phyloP scores from a whole-genome alignment of 1,140 invertebrate genomes.

The Cydia pomonella region DNA sequence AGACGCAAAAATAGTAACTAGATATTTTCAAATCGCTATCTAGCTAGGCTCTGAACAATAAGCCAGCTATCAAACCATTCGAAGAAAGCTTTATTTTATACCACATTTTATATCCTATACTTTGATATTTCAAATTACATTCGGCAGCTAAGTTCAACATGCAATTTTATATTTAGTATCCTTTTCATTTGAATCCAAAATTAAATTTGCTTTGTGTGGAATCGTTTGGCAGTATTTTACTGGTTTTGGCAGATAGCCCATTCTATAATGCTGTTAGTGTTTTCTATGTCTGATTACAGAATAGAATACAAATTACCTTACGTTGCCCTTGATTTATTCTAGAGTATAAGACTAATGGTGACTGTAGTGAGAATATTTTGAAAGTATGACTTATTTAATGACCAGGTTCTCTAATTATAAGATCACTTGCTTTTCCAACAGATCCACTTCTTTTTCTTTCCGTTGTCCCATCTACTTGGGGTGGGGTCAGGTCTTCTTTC shows the following conservation, averaged over 20 bases:
- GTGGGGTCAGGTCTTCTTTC: too few relatives aligned
- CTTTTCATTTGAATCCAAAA: not conserved
- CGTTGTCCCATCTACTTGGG: too few relatives aligned
- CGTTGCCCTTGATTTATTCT: not conserved
- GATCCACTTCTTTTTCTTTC: too few relatives aligned
- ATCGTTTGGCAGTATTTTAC: not conserved
- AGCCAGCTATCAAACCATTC: not conserved
- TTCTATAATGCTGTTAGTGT: not conserved
- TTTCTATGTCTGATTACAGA: conserved; percentile 9
- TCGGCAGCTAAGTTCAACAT: not conserved
- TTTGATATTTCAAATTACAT: not conserved
- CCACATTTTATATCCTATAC: not conserved
- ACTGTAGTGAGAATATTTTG: conserved; percentile 11
- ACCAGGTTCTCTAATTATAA: not conserved
- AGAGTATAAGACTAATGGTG: conserved; percentile 5
- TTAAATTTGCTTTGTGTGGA: not conserved
- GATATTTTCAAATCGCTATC: not conserved
- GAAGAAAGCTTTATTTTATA: not conserved
- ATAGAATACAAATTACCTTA: not conserved
- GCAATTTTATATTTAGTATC: not conserved
- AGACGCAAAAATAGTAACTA: not conserved
- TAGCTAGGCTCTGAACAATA: not conserved
- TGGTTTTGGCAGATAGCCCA: not conserved
- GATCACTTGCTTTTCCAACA: not conserved
- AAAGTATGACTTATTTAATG: not conserved